Evolutionary conservation across 1,140 invertebrate species (phyloP), one percentile per base, ranked within the genome.

Genomic region (Zaprionus gabonicus): DNA sequence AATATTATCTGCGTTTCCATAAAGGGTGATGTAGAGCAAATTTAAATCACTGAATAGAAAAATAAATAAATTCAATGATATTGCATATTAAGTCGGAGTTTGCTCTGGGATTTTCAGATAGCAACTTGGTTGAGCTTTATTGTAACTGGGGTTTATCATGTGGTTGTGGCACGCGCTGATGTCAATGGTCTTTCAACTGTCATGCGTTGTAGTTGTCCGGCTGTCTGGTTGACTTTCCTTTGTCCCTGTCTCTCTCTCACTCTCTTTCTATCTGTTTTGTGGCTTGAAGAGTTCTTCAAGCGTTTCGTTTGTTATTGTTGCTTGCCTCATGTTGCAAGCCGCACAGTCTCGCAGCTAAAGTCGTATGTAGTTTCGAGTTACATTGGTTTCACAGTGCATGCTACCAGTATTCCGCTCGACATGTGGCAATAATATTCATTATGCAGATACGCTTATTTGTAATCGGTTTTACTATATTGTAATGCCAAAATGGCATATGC

Each of bases 121-220:
- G 56, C 6, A 44, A 31, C 25, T 41, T 25, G 34, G 31, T 23
- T 65, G 13, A 4, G 28, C 5, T 66, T 55, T 64, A 64, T 60
- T 70, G 63, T 70, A 59, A 75, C 57, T 70, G 56, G 55, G 41
- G 2, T 9, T 46, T 46, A 60, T 60, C 58, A 56, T 84, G 71
- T 79, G 82, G 51, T 76, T 66, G 67, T 51, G 82, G 82, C 82
- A 85, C 82, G 82, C 82, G 82, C 81, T 86, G 73, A 64, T 76
- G 72, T 75, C 72, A 71, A 71, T 69, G 71, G 73, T 55, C 73
- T 65, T 63, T 80, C 74, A 78, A 85, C 82, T 78, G 34, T 69
- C 83, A 80, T 84, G 70, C 44, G 80, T 51, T 71, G 67, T 72
- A 63, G 69, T 77, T 84, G 65, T 82, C 73, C 55, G 6, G 53